A percentile compares a stretch with the other conserved stretches of the same genome.
phyloP scores from a whole-genome alignment of 2,113 vertebrate genomes.

The Pipa parva region DNA sequence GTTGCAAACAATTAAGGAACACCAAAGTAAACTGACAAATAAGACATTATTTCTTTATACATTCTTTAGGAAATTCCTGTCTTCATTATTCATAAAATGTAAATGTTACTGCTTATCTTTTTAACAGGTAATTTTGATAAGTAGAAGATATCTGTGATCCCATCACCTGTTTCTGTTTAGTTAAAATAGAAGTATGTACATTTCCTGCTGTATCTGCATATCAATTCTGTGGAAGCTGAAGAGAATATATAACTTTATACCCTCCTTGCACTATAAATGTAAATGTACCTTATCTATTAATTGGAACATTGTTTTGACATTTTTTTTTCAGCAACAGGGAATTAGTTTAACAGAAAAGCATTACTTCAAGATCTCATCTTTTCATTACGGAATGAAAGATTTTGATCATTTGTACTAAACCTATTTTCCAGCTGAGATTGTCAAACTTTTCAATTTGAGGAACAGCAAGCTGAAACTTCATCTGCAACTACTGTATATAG shows the following conservation, averaged over 20 bases:
- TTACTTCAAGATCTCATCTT: constrained; percentile 22
- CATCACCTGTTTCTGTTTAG: too few species aligned
- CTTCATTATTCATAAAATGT: too few species aligned
- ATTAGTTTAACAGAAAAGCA: constrained; percentile 8
- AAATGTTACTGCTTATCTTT: too few species aligned
- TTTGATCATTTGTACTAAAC: constrained; percentile 12
- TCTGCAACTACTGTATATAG: neutral
- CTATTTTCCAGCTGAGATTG: constrained; percentile 18
- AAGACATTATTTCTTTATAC: too few species aligned
- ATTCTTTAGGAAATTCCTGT: too few species aligned
- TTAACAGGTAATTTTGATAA: too few species aligned
- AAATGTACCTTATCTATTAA: constrained; percentile 29
- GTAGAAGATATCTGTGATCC: too few species aligned
- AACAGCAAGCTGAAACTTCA: neutral
- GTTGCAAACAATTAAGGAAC: too few species aligned
- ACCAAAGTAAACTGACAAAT: too few species aligned
- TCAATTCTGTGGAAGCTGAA: neutral
- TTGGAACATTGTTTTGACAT: constrained; percentile 25
- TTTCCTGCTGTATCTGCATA: neutral
- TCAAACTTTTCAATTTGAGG: neutral
- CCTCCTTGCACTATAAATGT: neutral
- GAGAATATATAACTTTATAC: constrained; percentile 5
- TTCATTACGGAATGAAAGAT: constrained; percentile 30
- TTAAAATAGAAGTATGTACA: too few species aligned
- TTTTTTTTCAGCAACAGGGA: neutral